Conservation (phyloP, 2,797 vertebrate species). For the Oreortyx pictus region DNA sequence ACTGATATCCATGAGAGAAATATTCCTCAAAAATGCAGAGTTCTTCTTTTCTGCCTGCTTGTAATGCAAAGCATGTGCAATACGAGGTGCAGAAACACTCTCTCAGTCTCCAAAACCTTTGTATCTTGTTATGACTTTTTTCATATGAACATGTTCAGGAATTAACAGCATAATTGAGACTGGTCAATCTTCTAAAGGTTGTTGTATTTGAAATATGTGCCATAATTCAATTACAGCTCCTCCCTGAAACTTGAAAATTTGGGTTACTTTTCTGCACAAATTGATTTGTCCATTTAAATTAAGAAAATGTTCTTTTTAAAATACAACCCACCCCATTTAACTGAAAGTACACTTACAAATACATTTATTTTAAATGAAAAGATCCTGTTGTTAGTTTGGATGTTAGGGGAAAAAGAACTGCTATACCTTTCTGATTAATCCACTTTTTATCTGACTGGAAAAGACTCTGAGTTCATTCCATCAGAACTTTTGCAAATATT, state of each 20-base stretch:
- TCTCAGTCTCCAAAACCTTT: conserved; percentile 14
- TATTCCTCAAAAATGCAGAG: not conserved
- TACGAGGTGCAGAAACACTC: conserved; percentile 40
- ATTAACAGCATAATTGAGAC: conserved; percentile 51
- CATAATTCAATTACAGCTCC: not conserved
- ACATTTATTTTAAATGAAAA: conserved; percentile 15
- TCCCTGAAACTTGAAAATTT: not conserved
- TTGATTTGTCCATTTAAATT: conserved; percentile 51
- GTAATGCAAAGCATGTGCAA: conserved; percentile 18
- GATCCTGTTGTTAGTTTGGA: not conserved
- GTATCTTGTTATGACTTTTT: conserved; percentile 37
- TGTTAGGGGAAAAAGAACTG: not conserved
- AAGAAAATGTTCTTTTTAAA: conserved; percentile 68
- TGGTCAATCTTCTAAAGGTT: conserved; percentile 32
- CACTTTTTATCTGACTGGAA: not conserved
- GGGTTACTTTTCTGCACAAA: conserved; percentile 3
- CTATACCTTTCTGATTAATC: not conserved
- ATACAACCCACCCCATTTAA: conserved; percentile 31
- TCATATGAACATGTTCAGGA: conserved; percentile 19
- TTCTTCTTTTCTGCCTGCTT: conserved; percentile 32
- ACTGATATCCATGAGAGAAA: not conserved
- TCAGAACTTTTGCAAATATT: not conserved
- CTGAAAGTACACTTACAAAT: not conserved
- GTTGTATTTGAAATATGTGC: conserved; percentile 37
- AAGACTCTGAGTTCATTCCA: not conserved